Base-by-base conservation (phyloP, 2,113 vertebrate genomes). In the Pseudopipra pipra region DNA sequence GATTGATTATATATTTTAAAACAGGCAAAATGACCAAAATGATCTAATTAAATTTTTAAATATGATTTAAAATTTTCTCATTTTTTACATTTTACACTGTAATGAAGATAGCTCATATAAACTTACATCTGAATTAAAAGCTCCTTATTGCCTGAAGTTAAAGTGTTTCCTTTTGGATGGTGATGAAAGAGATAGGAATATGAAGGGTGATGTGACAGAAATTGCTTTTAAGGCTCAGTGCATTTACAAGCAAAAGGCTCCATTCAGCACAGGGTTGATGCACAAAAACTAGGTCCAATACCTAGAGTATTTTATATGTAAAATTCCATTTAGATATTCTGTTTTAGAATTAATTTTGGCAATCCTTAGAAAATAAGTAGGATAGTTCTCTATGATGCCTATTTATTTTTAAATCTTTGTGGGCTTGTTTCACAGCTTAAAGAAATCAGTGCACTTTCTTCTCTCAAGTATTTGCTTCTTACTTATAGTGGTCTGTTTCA, bases 81-180 rank as follows among this genome's bases (percentile, higher is more conserved):
- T 54, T 86, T 89, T 86, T 90, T 55, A 95, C 85, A 93, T 95
- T 96, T 95, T 96, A 91, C 87, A 90, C 70, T 77, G 73, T 94
- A 97, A 93, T 92, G 83, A 91, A 95, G 94, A 85, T 75, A 95
- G 89, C 90, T 89, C 78, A 25, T 94, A 49, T 89, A 94, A 88
- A 96, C 92, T 96, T 96, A 79, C 93, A 95, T 94, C 92, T 93
- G 91, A 97, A 97, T 94, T 95, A 97, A 97, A 97, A 88, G 94
- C 35, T 76, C 79, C 79, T 96, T 76, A 89, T 71, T 93, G 92
- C 95, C 89, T 91, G 89, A 95, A 95, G 89, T 96, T 91, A 94
- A 75, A 94, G 62, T 81, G 79, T 71, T 95, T 95, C 63, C 74
- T 92, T 96, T 94, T 79, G 86, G 70, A 56, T 87, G 59, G 54